phyloP scores from a whole-genome alignment of 2,888 invertebrate genomes.

The Aromia moschata region DNA sequence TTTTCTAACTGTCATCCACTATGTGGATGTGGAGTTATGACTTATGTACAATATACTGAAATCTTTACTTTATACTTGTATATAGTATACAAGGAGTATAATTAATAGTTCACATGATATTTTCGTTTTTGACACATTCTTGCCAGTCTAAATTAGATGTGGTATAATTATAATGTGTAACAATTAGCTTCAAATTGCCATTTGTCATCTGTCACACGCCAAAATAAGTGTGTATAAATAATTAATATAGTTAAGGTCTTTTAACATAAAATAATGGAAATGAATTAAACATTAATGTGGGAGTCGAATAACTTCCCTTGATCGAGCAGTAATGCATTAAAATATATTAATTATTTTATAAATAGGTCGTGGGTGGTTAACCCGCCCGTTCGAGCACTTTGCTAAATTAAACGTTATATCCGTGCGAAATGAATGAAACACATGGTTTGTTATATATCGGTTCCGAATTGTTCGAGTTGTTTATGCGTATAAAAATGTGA shows the following conservation, averaged over 20 bases:
- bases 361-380: slow-evolving; percentile 37
- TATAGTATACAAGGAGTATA: too few species aligned
- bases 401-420: slow-evolving; percentile 36
- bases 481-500: not conserved
- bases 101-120: too few species aligned
- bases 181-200: slow-evolving; percentile 19
- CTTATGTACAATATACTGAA: too few species aligned
- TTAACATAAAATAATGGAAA: slow-evolving; percentile 24
- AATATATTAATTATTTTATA: slow-evolving; percentile 37
- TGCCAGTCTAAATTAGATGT: too few species aligned
- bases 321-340: slow-evolving; percentile 35
- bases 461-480: not conserved
- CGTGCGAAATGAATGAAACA: slow-evolving; percentile 12
- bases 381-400: slow-evolving; percentile 36
- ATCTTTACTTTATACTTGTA: too few species aligned
- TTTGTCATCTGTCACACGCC: slow-evolving; percentile 12
- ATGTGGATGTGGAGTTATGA: too few species aligned
- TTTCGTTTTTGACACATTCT: too few species aligned
- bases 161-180: slow-evolving; percentile 5
- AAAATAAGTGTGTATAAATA: slow-evolving; percentile 15
- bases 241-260: slow-evolving; percentile 25
- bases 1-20: too few species aligned
- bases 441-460: not conserved
- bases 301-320: slow-evolving; percentile 38
- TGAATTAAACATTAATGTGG: slow-evolving; percentile 31